Base-by-base conservation (phyloP, 2,797 vertebrate species). In the Benthosema pterotum region DNA sequence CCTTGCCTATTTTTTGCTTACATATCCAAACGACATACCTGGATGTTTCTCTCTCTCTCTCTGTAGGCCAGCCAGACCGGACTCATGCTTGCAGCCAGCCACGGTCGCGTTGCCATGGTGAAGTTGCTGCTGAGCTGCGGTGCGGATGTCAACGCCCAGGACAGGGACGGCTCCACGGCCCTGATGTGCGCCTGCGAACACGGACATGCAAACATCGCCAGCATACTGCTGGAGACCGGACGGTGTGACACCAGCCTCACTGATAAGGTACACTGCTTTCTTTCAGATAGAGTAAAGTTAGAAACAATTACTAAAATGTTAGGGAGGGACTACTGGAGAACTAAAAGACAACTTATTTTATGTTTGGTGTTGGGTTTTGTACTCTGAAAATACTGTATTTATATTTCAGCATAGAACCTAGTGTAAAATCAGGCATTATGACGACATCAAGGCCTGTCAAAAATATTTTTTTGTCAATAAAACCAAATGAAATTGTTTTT, bases 51-150 rank as follows among this genome's bases (percentile, higher is more conserved):
- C 69, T 63, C 64, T 42, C 66, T 69, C 57, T 28, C 22, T 59
- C 51, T 75, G 52, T 49, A 94, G 93, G 91, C 91, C 1, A 96
- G 96, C 38, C 97, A 96, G 92, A 99, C 97, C 0, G 97, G 97
- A 0, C 91, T 99, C 80, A 98, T 99, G 95, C 91, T 99, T 19
- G 96, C 95, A 1, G 94, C 97, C 42, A 95, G 94, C 87, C 97
- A 99, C 0, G 96, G 96, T 12, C 89, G 96, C 38, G 90, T 92
- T 2, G 94, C 96, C 87, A 98, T 98, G 97, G 96, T 97, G 67
- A 93, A 89, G 53, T 93, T 97, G 8, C 93, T 99, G 56, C 91
- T 99, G 75, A 84, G 89, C 57, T 95, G 94, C 72, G 89, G 83
- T 6, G 94, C 96, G 0, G 93, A 97, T 4, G 86, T 96, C 67